Base-by-base conservation (phyloP, 2,888 invertebrate species). In the Hypselothyrea guttata region DNA sequence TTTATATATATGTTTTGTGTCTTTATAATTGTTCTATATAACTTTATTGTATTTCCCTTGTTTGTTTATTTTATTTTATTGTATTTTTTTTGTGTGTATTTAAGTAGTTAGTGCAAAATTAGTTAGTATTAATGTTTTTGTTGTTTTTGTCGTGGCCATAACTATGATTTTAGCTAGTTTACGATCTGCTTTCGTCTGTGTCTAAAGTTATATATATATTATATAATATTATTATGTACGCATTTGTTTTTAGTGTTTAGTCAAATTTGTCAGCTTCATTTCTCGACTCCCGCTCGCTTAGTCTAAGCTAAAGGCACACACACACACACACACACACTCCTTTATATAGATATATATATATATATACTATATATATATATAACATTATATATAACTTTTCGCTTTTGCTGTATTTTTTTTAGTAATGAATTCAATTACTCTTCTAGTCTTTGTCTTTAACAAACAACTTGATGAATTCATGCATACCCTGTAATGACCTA, bases 61-160 rank as follows among this genome's bases (percentile, higher is more conserved):
- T n/a, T n/a, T n/a, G n/a, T n/a, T n/a, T n/a, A n/a, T n/a, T n/a
- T 28, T 40, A 12, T 15, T 37, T 18, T 45, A 54, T 15, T 40
- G 22, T 48, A 37, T 54, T 42, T 53, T 45, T 45, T 54, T 38
- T 47, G n/a, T 57, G 12, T 45, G 27, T 60, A 15, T 54, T 79
- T 79, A 72, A 66, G 84, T 84, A 78, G 84, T 74, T 78, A 78
- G 84, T 63, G 52, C 49, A 70, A 77, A 84, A 84, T 78, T 84
- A 82, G 82, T 82, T 48, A 84, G 78, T 58, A 46, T 30, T 58
- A 53, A 41, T 59, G 59, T 53, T 35, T 44, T 47, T 22, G 15
- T 35, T 28, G 7, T 12, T 33, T 13, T 18, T 44, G 11, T 30
- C 68, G 73, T 76, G 73, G 73, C 73, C 77, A 73, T 73, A 72